A percentile compares a stretch with the other conserved stretches of the same genome.
Conservation (phyloP, 2,888 invertebrate genomes). For the Parthenolecanium corni region DNA sequence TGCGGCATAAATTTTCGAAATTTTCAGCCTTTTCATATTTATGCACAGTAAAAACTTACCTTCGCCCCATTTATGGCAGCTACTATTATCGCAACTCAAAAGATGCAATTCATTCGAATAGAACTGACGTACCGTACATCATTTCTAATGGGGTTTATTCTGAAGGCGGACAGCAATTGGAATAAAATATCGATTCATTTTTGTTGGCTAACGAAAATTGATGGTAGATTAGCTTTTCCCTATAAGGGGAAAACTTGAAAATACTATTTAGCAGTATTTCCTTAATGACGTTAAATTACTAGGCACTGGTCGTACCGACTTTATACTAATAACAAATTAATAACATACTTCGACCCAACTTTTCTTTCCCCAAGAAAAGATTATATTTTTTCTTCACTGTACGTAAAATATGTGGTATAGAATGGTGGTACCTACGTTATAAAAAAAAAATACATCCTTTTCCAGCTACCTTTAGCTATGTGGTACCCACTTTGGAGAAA, state of each 20-base stretch:
- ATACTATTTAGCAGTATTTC: constrained; percentile 8
- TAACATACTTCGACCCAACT: constrained; percentile 9
- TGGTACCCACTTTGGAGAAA: constrained; percentile 4
- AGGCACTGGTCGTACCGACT: constrained; percentile 16
- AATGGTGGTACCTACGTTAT: too few species aligned
- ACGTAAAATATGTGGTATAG: not conserved
- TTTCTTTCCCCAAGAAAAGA: not conserved
- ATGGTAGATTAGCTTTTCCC: not conserved
- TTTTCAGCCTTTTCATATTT: too few species aligned
- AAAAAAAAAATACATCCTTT: constrained; percentile 10
- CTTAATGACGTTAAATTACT: constrained; percentile 22
- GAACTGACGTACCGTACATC: too few species aligned
- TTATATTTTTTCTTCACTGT: constrained; percentile 2
- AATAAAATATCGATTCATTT: constrained; percentile 21
- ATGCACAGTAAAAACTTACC: too few species aligned
- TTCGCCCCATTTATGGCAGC: too few species aligned
- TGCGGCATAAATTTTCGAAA: too few species aligned
- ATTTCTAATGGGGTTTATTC: too few species aligned
- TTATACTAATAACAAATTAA: constrained; percentile 20
- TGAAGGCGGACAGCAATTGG: too few species aligned
- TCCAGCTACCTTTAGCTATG: constrained; percentile 5
- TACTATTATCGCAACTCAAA: too few species aligned
- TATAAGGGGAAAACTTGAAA: constrained; percentile 1
- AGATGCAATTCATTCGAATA: too few species aligned
- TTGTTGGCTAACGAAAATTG: constrained; percentile 5